Conservation (phyloP, 2,113 vertebrate species). For the Syngnathus typhle region DNA sequence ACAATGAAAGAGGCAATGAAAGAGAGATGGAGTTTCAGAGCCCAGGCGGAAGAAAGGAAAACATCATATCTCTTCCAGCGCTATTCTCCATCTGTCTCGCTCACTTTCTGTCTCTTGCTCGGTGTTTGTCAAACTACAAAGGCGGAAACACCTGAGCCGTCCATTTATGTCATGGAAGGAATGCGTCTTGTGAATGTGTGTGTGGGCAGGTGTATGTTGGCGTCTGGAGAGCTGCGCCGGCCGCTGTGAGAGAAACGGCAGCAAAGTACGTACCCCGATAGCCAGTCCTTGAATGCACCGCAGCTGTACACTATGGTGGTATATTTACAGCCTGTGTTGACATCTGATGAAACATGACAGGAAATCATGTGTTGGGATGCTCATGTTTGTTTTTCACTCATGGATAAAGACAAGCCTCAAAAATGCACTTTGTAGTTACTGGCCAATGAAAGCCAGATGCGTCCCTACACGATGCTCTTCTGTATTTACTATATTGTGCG, state of each 20-base stretch:
- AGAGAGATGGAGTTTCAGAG: constrained; percentile 69
- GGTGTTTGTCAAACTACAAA: constrained; percentile 53
- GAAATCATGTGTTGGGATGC: constrained; percentile 11
- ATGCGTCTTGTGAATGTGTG: background rate
- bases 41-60: constrained; percentile 59
- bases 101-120: constrained; percentile 46
- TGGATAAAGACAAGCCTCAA: background rate
- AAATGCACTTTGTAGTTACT: background rate
- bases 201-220: background rate
- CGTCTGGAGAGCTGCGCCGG: constrained; percentile 25
- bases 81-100: constrained; percentile 30
- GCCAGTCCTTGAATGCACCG: constrained; percentile 47
- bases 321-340: constrained; percentile 44
- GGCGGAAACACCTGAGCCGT: constrained; percentile 49
- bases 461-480: too few relatives aligned
- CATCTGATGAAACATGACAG: constrained; percentile 38
- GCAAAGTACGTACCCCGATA: constrained; percentile 45
- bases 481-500: too few relatives aligned
- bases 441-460: background rate
- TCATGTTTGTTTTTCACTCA: constrained; percentile 17
- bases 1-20: constrained; percentile 64
- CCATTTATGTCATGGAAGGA: constrained; percentile 45
- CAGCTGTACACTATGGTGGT: constrained; percentile 53
- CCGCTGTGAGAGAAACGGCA: constrained; percentile 19
- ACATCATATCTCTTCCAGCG: constrained; percentile 44